A percentile compares a stretch with the other conserved stretches of the same genome.
phyloP scores from a whole-genome alignment of 2,888 invertebrate species.

The Conus canariensis region DNA sequence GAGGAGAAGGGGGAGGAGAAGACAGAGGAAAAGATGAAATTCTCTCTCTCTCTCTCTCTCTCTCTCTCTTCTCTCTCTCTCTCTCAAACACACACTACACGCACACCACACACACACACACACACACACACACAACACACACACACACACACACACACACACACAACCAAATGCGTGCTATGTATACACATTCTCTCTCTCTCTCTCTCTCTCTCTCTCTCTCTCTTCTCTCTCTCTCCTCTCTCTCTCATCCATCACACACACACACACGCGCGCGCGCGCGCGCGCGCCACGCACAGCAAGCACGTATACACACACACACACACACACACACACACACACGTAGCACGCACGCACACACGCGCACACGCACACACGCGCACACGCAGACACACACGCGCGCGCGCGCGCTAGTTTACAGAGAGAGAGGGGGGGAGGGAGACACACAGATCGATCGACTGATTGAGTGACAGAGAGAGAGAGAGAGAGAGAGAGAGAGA shows the following conservation, averaged over 20 bases:
- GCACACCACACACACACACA: background rate
- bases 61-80: too few relatives aligned
- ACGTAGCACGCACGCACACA: background rate
- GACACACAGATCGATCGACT: background rate
- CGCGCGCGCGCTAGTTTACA: too few relatives aligned
- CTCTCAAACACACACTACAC: background rate
- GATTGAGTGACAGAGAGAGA: background rate
- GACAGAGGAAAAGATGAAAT: too few relatives aligned
- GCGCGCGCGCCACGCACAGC: too few relatives aligned
- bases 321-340: background rate
- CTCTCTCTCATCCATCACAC: too few relatives aligned
- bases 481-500: background rate
- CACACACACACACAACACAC: background rate
- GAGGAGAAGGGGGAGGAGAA: too few relatives aligned
- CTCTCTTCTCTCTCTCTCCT: too few relatives aligned
- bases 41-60: too few relatives aligned
- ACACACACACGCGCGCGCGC: too few relatives aligned
- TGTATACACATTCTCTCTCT: background rate
- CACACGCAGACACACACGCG: too few relatives aligned
- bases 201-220: conserved; percentile 38
- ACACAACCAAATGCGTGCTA: background rate
- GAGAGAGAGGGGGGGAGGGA: background rate
- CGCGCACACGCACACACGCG: background rate
- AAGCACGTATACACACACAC: too few relatives aligned
- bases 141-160: background rate